A percentile compares a stretch with the other conserved stretches of the same genome.
These are phyloP conservation scores for Lomographa bimaculata DNA, from an alignment of 2,888 invertebrate genomes.

Conservation along the genomic window DNA sequence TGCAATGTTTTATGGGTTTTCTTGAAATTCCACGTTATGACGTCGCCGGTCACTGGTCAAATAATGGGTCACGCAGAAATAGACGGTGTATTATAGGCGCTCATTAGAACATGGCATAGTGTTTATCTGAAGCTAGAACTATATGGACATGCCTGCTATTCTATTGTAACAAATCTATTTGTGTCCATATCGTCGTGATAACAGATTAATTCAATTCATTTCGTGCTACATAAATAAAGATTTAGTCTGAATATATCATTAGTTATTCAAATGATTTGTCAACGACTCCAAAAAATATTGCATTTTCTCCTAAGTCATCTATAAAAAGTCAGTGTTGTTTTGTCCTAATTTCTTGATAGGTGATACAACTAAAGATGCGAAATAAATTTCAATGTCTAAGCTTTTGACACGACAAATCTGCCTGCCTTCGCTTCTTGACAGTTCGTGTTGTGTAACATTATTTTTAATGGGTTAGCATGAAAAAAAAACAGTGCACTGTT, in stretches of 20 bases:
- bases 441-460: constrained; percentile 65
- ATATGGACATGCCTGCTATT: constrained; percentile 40
- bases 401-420: constrained; percentile 60
- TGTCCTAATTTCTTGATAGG: constrained; percentile 37
- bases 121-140: constrained; percentile 44
- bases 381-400: constrained; percentile 58
- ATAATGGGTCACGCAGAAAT: constrained; percentile 73
- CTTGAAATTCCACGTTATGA: constrained; percentile 55
- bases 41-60: constrained; percentile 52
- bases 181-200: constrained; percentile 2
- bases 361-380: constrained; percentile 52
- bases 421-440: constrained; percentile 63
- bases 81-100: constrained; percentile 63
- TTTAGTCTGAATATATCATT: constrained; percentile 22
- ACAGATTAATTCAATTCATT: constrained; percentile 27
- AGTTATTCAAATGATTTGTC: constrained; percentile 21
- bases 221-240: constrained; percentile 12
- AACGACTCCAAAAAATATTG: constrained; percentile 18
- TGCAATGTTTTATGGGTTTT: constrained; percentile 68
- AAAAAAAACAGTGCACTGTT: constrained; percentile 63
- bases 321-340: constrained; percentile 22
- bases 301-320: constrained; percentile 24
- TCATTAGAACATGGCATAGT: constrained; percentile 64
- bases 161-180: no score
- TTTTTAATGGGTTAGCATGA: constrained; percentile 62